Percentiles rank a stretch among this genome's conserved stretches.
These are phyloP conservation scores for Pongo abelii DNA, from an alignment of 2,113 vertebrate genomes.

Conservation along the genomic window DNA sequence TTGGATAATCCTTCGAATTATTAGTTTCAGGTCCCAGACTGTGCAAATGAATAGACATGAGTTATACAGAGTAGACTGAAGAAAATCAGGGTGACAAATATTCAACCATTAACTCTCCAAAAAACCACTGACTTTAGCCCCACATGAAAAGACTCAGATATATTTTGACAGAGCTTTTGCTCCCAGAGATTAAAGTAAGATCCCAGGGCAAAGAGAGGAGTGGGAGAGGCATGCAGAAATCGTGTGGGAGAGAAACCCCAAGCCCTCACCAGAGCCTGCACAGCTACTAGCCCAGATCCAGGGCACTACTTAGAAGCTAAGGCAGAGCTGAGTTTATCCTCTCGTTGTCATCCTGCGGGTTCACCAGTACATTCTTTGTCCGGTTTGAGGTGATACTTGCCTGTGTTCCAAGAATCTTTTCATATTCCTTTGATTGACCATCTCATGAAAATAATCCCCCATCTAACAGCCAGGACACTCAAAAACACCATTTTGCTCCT, in stretches of 20 bases:
- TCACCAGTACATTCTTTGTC: neutral
- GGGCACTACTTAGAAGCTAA: neutral
- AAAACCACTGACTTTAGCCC: neutral
- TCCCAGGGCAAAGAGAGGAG: neutral
- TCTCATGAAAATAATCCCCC: neutral
- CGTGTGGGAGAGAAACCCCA: neutral
- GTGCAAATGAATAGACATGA: neutral
- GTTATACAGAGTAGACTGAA: neutral
- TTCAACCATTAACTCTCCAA: neutral
- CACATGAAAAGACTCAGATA: neutral
- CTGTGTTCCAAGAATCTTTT: neutral
- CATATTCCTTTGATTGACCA: neutral
- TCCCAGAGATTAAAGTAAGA: neutral
- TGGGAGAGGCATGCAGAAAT: neutral
- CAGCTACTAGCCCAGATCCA: neutral
- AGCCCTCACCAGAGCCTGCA: neutral
- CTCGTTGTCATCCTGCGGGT: neutral
- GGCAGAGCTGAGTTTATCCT: neutral
- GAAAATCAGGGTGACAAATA: conserved; percentile 17
- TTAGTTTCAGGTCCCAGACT: neutral
- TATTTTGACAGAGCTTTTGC: neutral
- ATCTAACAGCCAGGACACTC: neutral
- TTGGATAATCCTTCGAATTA: neutral
- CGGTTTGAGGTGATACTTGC: neutral
- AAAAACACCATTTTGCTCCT: neutral